Evolutionary conservation across 2,113 vertebrate genomes (phyloP).

Genomic region (Corythaeola cristata): DNA sequence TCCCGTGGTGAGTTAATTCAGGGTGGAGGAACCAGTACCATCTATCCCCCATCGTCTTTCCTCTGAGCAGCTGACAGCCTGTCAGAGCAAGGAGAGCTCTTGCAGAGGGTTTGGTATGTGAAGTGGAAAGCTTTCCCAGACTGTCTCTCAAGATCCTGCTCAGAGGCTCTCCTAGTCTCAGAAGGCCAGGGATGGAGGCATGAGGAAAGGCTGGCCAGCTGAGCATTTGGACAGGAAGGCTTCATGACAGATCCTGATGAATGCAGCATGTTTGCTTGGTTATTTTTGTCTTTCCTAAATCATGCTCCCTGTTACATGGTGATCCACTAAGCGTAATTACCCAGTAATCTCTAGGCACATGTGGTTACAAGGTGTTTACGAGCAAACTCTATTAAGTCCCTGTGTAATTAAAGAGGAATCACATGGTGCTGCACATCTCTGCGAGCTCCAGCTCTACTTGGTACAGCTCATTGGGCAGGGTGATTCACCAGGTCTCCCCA

Average conservation of each 20-base stretch:
- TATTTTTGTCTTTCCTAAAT: constrained; percentile 55
- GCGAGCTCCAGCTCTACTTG: background rate
- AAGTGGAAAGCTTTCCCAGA: background rate
- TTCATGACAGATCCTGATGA: background rate
- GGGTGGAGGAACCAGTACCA: background rate
- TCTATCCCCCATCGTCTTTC: background rate
- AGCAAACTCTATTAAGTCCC: constrained; percentile 52
- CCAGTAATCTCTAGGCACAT: constrained; percentile 29
- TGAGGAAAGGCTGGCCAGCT: background rate
- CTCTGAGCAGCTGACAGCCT: background rate
- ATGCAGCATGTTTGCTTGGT: background rate
- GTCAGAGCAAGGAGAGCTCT: background rate
- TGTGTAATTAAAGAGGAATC: constrained; percentile 56
- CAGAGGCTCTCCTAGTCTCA: background rate
- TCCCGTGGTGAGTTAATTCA: background rate
- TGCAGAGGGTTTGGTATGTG: background rate
- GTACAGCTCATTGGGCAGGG: background rate
- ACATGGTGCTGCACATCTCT: background rate
- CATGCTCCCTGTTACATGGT: background rate
- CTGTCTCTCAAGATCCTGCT: background rate
- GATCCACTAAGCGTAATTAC: constrained; percentile 56
- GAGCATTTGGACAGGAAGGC: background rate
- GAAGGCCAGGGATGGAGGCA: background rate
- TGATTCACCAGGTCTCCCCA: background rate
- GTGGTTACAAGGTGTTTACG: constrained; percentile 62